A percentile compares a stretch with the other conserved stretches of the same genome.
These are phyloP conservation scores for Chromoteleia sp. DNA, from an alignment of 2,888 invertebrate genomes.

Conservation along the genomic window DNA sequence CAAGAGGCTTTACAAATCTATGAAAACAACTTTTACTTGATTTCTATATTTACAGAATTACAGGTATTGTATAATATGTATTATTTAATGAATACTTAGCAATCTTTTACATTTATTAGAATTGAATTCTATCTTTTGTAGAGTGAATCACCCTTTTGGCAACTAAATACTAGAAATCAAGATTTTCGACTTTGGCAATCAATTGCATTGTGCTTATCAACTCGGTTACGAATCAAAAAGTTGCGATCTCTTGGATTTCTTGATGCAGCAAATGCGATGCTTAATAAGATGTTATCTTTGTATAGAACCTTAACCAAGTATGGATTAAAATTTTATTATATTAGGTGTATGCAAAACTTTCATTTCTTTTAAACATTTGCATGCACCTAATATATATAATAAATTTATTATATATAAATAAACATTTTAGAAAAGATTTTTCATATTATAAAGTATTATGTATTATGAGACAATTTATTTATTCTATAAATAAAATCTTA, in stretches of 20 bases:
- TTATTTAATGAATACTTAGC: no score
- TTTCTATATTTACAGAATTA: slow-evolving; percentile 85
- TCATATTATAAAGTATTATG: no score
- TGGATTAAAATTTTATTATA: slow-evolving; percentile 6
- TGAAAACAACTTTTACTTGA: slow-evolving; percentile 87
- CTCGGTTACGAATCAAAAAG: slow-evolving; percentile 76
- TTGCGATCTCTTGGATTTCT: slow-evolving; percentile 72
- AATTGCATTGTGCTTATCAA: slow-evolving; percentile 78
- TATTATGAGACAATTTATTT: no score
- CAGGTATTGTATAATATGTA: slow-evolving; percentile 80
- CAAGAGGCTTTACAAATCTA: slow-evolving; percentile 81
- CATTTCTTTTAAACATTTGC: no score
- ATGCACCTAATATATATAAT: no score
- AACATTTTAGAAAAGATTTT: no score
- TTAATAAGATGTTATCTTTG: slow-evolving; percentile 80
- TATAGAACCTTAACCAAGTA: slow-evolving; percentile 79
- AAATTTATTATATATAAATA: no score
- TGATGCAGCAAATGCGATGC: slow-evolving; percentile 75
- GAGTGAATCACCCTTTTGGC: slow-evolving; percentile 86
- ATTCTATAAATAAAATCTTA: no score
- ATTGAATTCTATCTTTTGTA: slow-evolving; percentile 70
- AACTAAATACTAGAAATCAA: slow-evolving; percentile 82
- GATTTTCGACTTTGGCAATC: slow-evolving; percentile 76
- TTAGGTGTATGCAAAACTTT: no score
- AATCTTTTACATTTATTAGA: no score